Evolutionary conservation across 2,888 invertebrate genomes (phyloP), one percentile per base, ranked within the genome.

Genomic region (Taenaris catops): DNA sequence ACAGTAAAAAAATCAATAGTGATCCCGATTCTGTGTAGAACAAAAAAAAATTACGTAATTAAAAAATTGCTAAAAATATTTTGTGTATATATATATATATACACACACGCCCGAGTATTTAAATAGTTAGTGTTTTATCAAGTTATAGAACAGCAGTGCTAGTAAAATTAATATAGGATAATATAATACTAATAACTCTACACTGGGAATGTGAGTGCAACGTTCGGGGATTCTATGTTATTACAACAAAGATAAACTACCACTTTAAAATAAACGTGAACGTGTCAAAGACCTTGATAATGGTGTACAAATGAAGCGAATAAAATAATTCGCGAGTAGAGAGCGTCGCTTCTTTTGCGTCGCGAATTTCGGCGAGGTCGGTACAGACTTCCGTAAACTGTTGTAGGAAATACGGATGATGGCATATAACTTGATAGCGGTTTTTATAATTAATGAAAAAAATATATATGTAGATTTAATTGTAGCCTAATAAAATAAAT

Each of bases 271-370:
- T 69, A 69, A 68, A 69, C 63, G 52, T 49, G 49, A 60, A 59
- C 66, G 66, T 65, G 79, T 76, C 72, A 78, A 73, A 69, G 75
- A 78, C 80, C 81, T 83, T 81, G 80, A 80, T 79, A 70, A 55
- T 72, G 69, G 62, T 62, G 65, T 55, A 53, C 62, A 55, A 67
- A 68, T 63, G 49, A 63, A 66, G 59, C 54, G 57, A 64, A 72
- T 69, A 64, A 70, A 49, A 62, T 62, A 59, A 69, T 71, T 69
- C 57, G 70, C 68, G 58, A 55, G 48, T 48, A 53, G 57, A 50
- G 40, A 50, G 38, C 49, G 52, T 51, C 51, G 47, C 49, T 52
- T 46, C 40, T 45, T 45, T 39, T 44, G 38, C 52, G 42, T 37
- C 49, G 46, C 39, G 46, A 44, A 41, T 41, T 48, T 36, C 21